Percentiles rank a stretch among this genome's conserved stretches.
Evolutionary conservation across 2,888 invertebrate genomes (phyloP).

Genomic region (Unio delphinus): DNA sequence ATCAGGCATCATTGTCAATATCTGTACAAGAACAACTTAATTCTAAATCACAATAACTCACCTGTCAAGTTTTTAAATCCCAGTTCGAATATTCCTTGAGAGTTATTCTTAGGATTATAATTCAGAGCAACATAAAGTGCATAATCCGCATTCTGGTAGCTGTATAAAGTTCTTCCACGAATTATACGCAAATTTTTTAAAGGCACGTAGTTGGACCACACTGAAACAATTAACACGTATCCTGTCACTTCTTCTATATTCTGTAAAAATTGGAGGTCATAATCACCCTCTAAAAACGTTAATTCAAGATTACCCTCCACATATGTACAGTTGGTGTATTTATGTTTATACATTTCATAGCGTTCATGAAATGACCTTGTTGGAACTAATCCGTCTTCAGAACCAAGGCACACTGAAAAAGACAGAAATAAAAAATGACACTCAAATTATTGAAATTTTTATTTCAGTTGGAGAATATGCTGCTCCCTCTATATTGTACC

Average conservation of each 20-base stretch:
- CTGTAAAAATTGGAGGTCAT: conserved; percentile 92
- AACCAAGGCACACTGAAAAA: conserved; percentile 62
- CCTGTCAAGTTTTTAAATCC: conserved; percentile 56
- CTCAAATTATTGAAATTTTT: no score
- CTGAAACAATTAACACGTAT: conserved; percentile 94
- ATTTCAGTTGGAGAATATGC: no score
- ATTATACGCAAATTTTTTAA: conserved; percentile 93
- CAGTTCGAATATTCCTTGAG: conserved; percentile 61
- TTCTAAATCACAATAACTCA: conserved; percentile 23
- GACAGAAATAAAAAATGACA: conserved; percentile 8
- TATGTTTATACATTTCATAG: conserved; percentile 45
- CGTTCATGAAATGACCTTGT: conserved; percentile 42
- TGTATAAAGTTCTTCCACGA: conserved; percentile 91
- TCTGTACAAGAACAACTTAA: neutral
- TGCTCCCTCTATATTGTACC: no score
- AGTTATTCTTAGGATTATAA: conserved; percentile 79
- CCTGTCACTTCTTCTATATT: conserved; percentile 94
- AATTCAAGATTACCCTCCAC: conserved; percentile 98
- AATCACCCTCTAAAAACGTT: conserved; percentile 84
- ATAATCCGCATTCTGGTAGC: conserved; percentile 78
- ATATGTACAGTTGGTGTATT: conserved; percentile 97
- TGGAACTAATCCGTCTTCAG: conserved; percentile 44
- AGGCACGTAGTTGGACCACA: conserved; percentile 87
- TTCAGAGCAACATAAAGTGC: conserved; percentile 66
- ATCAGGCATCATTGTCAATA: neutral